Base-by-base conservation (phyloP, 2,888 invertebrate genomes). In the Alloscopus bannaensis region DNA sequence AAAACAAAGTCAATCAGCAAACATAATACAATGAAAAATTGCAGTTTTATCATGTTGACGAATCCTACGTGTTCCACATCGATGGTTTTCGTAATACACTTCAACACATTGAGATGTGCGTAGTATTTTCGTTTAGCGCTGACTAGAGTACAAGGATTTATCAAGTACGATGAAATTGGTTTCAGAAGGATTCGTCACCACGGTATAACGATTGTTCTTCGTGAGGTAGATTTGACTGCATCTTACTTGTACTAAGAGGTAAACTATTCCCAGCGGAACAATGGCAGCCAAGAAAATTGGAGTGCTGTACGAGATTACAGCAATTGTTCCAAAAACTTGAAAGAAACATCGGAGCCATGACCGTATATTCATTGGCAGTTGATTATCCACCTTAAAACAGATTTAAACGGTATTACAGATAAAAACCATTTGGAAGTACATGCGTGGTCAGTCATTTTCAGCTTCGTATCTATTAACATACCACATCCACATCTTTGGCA, bases 291-390 rank as follows among this genome's bases (percentile, higher is more conserved):
- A 87, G 89, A 97, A 96, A 87, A 93, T 91, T 2, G 95, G 95
- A 64, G 96, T 96, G 84, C 95, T 94, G 87, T 91, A 91, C 89
- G 94, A 94, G 89, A 97, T 96, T 83, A 97, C 94, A 88, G 94
- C 92, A 86, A 96, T 88, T 26, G 95, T 96, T 70, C 95, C 95
- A 87, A 95, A 88, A 55, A 97, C 95, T 87, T 87, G 87, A 86
- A 86, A 87, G 22, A 87, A 86, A 85, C 87, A 87, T 81, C 86
- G 84, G 78, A 88, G 84, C 87, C 88, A 88, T 75, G 87, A 87
- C 52, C 52, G 65, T 55, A 84, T 26, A 36, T 80, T 80, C 66
- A 78, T 68, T 36, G 83, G 83, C 1, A 83, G 66, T 13, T 78
- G 75, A 26, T 70, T 78, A 20, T 83, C 83, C 20, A 52, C 52